phyloP scores from a whole-genome alignment of 2,888 invertebrate genomes.

The Idaea straminata region DNA sequence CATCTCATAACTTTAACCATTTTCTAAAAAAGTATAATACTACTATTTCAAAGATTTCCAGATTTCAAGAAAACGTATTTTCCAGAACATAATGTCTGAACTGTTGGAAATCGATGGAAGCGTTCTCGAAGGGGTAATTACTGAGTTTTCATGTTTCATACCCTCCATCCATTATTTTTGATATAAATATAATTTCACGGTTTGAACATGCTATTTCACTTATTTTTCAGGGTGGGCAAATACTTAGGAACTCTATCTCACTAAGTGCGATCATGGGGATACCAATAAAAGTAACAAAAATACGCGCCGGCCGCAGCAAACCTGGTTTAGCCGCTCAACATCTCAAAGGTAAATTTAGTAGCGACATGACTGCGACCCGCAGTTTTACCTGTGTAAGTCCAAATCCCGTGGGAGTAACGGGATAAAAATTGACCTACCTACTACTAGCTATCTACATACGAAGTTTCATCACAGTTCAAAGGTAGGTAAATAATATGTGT shows the following conservation, averaged over 20 bases:
- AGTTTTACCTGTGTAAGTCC: background rate
- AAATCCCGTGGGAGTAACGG: background rate
- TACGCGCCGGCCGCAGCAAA: slow-evolving; percentile 88
- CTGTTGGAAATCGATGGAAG: slow-evolving; percentile 87
- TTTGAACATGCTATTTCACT: slow-evolving; percentile 4
- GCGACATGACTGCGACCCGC: background rate
- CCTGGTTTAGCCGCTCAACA: slow-evolving; percentile 92
- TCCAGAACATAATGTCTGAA: slow-evolving; percentile 40
- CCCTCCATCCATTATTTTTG: background rate
- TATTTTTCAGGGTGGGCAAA: slow-evolving; percentile 90
- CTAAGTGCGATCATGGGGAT: slow-evolving; percentile 87
- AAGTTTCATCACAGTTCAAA: too few species aligned
- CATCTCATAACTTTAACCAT: background rate
- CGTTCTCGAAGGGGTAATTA: slow-evolving; percentile 87
- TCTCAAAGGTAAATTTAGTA: slow-evolving; percentile 82
- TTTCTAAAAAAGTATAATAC: background rate
- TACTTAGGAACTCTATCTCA: slow-evolving; percentile 89
- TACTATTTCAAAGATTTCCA: background rate
- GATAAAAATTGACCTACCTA: background rate
- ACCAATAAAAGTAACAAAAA: slow-evolving; percentile 88
- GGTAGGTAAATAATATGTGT: too few species aligned
- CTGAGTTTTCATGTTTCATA: slow-evolving; percentile 2
- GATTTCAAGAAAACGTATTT: background rate
- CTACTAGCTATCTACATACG: too few species aligned
- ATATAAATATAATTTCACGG: too few species aligned